Conservation (phyloP, 2,797 vertebrate species). For the Alectoris magna region DNA sequence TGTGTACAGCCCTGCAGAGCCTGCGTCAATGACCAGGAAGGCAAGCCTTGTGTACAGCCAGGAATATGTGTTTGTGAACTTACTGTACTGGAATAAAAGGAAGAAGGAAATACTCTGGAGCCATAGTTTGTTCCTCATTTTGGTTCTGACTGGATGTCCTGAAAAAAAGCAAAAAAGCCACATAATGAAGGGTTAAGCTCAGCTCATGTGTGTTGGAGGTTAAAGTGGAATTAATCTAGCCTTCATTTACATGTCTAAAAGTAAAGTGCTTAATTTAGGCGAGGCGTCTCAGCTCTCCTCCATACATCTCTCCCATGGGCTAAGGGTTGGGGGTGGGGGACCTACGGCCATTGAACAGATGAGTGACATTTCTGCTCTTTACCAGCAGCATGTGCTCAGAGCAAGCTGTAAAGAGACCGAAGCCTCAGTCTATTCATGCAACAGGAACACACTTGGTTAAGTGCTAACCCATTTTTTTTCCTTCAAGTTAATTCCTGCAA, state of each 20-base stretch:
- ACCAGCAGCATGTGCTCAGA: neutral
- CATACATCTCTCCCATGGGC: neutral
- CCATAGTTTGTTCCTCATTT: constrained; percentile 32
- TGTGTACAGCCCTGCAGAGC: neutral
- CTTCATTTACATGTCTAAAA: neutral
- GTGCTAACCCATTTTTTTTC: neutral
- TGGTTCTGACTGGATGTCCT: constrained; percentile 22
- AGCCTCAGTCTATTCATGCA: neutral
- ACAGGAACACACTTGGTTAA: neutral
- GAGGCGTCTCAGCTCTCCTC: neutral
- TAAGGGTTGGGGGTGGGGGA: neutral
- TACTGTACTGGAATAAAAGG: constrained; percentile 72
- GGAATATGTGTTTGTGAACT: constrained; percentile 29
- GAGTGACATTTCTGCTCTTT: neutral
- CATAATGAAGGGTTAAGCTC: neutral
- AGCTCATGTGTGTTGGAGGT: neutral
- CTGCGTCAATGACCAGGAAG: rapidly evolving
- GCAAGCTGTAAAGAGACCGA: neutral
- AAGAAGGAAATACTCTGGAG: constrained; percentile 39
- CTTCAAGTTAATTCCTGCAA: neutral
- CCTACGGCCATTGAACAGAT: neutral
- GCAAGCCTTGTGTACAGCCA: neutral
- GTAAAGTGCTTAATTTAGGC: neutral
- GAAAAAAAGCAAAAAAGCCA: neutral
- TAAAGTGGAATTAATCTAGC: neutral